phyloP scores from a whole-genome alignment of 2,797 vertebrate genomes.

The Oophaga sylvatica region DNA sequence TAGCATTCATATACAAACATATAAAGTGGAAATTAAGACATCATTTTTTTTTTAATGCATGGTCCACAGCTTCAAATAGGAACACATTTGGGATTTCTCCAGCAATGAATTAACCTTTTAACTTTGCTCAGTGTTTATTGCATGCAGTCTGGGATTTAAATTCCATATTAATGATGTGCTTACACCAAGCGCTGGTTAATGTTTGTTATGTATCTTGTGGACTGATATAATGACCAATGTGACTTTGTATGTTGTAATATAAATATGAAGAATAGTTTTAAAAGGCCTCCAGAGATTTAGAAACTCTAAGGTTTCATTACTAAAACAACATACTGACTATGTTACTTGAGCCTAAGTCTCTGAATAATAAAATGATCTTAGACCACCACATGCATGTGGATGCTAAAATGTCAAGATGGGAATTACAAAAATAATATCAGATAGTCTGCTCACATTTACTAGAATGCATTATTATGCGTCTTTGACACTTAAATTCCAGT shows the following conservation, averaged over 20 bases:
- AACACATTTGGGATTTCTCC: neutral
- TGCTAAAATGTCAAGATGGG: no score
- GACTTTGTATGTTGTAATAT: neutral
- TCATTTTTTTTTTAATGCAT: neutral
- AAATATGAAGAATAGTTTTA: neutral
- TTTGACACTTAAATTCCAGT: no score
- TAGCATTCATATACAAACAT: neutral
- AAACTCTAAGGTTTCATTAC: neutral
- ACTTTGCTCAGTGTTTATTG: conserved; percentile 21
- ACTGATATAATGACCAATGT: neutral
- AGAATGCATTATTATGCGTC: no score
- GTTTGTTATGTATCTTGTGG: neutral
- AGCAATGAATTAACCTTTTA: conserved; percentile 5
- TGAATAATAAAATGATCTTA: neutral
- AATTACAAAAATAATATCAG: no score
- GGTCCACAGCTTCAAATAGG: conserved; percentile 1
- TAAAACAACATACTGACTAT: neutral
- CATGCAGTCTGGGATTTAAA: neutral
- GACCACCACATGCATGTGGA: no score
- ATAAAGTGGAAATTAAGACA: neutral
- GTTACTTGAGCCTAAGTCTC: neutral
- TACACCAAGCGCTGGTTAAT: neutral
- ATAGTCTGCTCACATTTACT: no score
- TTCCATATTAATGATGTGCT: neutral
- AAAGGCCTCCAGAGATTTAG: neutral